Evolutionary conservation across 2,797 vertebrate genomes (phyloP), one percentile per base, ranked within the genome.

Genomic region (Astyanax mexicanus): DNA sequence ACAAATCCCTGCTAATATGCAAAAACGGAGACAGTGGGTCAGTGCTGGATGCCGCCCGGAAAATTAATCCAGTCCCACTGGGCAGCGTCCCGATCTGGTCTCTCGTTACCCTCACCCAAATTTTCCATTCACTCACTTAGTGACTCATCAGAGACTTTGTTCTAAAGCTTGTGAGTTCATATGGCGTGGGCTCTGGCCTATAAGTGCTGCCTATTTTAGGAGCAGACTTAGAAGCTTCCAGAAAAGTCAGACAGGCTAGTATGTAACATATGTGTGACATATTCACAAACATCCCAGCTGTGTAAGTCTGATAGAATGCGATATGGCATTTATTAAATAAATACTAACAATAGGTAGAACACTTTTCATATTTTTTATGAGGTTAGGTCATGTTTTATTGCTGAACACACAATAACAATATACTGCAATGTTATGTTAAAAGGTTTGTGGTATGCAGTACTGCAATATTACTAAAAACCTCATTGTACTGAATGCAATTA

Each of bases 1-100:
- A 78, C 66, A 87, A 88, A 83, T 86, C 81, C 80, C 85, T 82
- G 83, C 85, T 88, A 88, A 82, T 84, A 80, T 12, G 44, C 73
- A 86, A 75, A 3, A 74, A 84, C 0, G 8, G 73, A 78, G 66
- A 78, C 72, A 78, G 69, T 77, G 76, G 42, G 69, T 47, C 82
- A 81, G 77, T 21, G 35, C 62, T 35, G 57, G 35, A 83, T 81
- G 75, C 64, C 69, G 78, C 27, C 27, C 66, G 72, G 81, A 84
- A 85, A 77, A 74, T 75, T 13, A 84, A 65, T 83, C 83, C 15
- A 80, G 79, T 85, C 78, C 83, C 75, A 64, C 76, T 77, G 42
- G 44, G 29, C 40, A 32, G 13, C 37, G 32, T 81, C 81, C 51
- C 25, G 76, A 81, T 84, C 85, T 86, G 67, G 74, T 58, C 42